Evolutionary conservation across 1,140 invertebrate genomes (phyloP).

Genomic region (Danaus melanippus): DNA sequence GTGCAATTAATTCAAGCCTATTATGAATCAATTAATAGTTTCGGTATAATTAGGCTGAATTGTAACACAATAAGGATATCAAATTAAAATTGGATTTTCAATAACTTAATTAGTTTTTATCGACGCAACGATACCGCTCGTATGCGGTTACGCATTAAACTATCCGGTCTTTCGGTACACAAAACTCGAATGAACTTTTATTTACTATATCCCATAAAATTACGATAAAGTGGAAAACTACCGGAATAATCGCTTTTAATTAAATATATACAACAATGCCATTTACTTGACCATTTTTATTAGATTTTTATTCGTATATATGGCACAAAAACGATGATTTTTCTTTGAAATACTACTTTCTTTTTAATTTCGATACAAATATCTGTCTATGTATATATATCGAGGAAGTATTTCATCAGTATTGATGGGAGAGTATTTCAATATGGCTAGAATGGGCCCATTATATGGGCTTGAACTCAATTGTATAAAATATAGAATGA

Average conservation of each 20-base stretch:
- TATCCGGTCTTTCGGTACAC: conserved; percentile 38
- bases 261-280: conserved; percentile 34
- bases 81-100: conserved; percentile 26
- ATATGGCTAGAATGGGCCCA: no score
- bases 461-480: no score
- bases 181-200: conserved; percentile 46
- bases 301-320: background rate
- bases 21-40: conserved; percentile 18
- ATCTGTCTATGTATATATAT: no score
- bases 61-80: conserved; percentile 21
- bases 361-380: no score
- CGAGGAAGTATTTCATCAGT: no score
- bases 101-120: conserved; percentile 35
- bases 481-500: no score
- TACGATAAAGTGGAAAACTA: conserved; percentile 58
- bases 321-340: no score
- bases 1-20: conserved; percentile 16
- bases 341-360: no score
- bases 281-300: background rate
- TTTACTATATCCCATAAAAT: conserved; percentile 54
- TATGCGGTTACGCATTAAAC: conserved; percentile 33
- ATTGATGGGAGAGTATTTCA: no score
- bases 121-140: conserved; percentile 18
- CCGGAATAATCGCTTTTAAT: conserved; percentile 60
- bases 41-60: conserved; percentile 25